Base-by-base conservation (phyloP, 1,140 invertebrate species). In the Linepithema humile region DNA sequence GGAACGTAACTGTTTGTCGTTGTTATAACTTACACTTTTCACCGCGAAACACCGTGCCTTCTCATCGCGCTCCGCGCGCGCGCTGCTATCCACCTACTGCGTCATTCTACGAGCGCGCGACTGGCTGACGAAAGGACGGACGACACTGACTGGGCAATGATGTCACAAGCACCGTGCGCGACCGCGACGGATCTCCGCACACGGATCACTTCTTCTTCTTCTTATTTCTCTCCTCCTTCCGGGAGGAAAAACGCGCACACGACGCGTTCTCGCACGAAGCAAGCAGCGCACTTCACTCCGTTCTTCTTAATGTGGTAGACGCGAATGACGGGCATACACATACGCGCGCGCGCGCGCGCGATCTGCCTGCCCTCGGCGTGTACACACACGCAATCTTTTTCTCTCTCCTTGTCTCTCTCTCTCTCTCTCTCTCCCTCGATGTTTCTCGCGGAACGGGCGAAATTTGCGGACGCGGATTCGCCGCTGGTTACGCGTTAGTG, bases 101-200 rank as follows among this genome's bases (percentile, higher is more conserved):
- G 92, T 94, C 93, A 94, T 93, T 92, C 88, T 91, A 82, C 86
- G 86, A 91, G 87, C 88, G 87, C n/a, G 86, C 86, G 86, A 92
- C 85, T 89, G 88, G 93, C 91, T 92, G 90, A 92, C 91, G 91
- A 69, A 59, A 74, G 43, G 87, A 85, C 87, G 84, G 83, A 86
- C 86, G 87, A 88, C 59, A 90, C 90, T 17, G 40, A n/a, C 32
- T n/a, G 48, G 43, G 23, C 32, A 26, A 67, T 90, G 85, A 91
- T 91, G 90, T 91, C 91, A 90, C 88, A 86, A 3, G 9, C 43
- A 15, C n/a, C 26, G 48, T 86, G 57, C 60, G 59, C 59, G 53
- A 62, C 65, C 89, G 83, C 75, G 80, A 88, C 77, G 82, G 32
- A 60, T 29, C n/a, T 38, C 32, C 9, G 10, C 32, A 29, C 59